Evolutionary conservation across 2,888 invertebrate genomes (phyloP), one percentile per base, ranked within the genome.

Genomic region (Thymelicus lineola): DNA sequence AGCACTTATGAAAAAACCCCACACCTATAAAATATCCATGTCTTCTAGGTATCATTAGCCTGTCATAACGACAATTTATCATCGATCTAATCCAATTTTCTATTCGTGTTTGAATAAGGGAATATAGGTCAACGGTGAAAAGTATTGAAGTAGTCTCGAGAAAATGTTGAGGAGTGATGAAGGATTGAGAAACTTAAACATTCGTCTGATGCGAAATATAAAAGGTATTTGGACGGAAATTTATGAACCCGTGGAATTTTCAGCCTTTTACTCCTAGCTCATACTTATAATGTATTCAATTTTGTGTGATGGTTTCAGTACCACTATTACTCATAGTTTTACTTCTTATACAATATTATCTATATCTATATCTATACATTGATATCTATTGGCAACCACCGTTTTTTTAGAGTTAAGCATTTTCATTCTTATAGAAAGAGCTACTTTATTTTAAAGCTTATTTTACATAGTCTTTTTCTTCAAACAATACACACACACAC

Each of bases 61-160:
- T 50, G 72, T 75, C 61, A 68, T 76, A 75, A 75, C 74, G 73
- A 79, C 78, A 81, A 85, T 86, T 84, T 82, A 81, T 85, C 84
- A 86, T 84, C 77, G 82, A 85, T 85, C 78, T 74, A 74, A 74
- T 80, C 78, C 75, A 78, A 77, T 81, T 82, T 82, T 76, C 79
- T 81, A 82, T 84, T 83, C 79, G 79, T 78, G 72, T 78, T 76
- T 75, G 79, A 77, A 79, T 81, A 80, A 79, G 76, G 75, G 73
- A 80, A 82, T 81, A 70, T 81, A 76, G 82, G 82, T 81, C 82
- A 80, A 70, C 77, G 75, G 75, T 73, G 72, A 50, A 71, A 77
- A 62, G 55, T 72, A 60, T 74, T 73, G 73, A 71, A 73, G 75
- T 59, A 73, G 63, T 66, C 58, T 66, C 61, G 58, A 60, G 66